Percentiles rank a stretch among this genome's conserved stretches.
Conservation (phyloP, 2,113 vertebrate species). For the Oreochromis aureus region DNA sequence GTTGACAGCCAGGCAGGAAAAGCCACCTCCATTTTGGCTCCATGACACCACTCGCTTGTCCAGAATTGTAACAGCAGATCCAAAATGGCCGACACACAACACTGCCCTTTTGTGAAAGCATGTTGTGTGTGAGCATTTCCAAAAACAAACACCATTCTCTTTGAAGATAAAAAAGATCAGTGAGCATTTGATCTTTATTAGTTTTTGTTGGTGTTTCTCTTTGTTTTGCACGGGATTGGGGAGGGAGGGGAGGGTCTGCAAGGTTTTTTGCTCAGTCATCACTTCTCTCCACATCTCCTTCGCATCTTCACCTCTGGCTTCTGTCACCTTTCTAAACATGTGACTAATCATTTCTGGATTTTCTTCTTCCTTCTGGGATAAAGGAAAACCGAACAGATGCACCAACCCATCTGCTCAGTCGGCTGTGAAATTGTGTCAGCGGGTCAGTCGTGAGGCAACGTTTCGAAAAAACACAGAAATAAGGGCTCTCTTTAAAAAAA, state of each 20-base stretch:
- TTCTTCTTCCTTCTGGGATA: neutral
- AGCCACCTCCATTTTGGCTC: conserved; percentile 43
- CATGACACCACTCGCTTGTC: conserved; percentile 43
- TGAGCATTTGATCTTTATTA: neutral
- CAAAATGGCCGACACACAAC: conserved; percentile 62
- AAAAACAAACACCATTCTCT: conserved; percentile 27
- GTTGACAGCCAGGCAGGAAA: conserved; percentile 16
- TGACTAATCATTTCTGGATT: neutral
- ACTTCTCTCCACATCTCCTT: neutral
- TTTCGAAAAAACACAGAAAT: conserved; percentile 35
- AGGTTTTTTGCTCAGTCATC: neutral
- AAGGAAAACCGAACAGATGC: conserved; percentile 10
- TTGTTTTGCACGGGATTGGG: neutral
- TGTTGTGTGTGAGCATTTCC: conserved; percentile 41
- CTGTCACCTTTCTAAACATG: neutral
- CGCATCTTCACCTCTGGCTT: neutral
- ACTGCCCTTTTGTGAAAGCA: conserved; percentile 42
- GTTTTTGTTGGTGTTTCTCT: neutral
- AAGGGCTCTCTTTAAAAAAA: conserved; percentile 70
- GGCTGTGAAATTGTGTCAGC: conserved; percentile 58
- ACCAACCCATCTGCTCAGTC: conserved; percentile 37
- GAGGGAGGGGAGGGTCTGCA: neutral
- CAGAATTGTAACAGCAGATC: conserved; percentile 60
- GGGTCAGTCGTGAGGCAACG: conserved; percentile 35
- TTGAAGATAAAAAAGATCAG: neutral